Conservation (phyloP, 2,113 vertebrate species). For the Motacilla alba region DNA sequence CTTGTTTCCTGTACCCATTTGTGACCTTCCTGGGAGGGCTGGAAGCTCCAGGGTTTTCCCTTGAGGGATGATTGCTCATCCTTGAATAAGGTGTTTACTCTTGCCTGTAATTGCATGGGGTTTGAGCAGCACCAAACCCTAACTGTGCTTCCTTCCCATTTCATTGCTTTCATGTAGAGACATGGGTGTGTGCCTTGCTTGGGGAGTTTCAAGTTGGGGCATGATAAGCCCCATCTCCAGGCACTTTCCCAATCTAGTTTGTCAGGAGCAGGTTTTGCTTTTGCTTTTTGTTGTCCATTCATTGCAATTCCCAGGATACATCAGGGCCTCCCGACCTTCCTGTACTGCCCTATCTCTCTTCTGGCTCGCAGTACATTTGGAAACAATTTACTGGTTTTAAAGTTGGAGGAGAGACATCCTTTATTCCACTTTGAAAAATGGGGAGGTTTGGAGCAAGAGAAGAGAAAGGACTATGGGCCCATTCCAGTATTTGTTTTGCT, state of each 20-base stretch:
- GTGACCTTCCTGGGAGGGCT: constrained; percentile 58
- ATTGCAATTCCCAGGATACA: not conserved
- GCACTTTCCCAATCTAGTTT: constrained; percentile 48
- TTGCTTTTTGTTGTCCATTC: constrained; percentile 1
- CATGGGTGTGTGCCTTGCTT: constrained; percentile 57
- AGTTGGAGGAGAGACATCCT: not conserved
- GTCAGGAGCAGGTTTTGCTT: constrained; percentile 34
- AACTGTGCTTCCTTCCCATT: constrained; percentile 54
- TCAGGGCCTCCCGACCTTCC: not conserved
- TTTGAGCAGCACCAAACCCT: constrained; percentile 32
- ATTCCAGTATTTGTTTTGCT: constrained; percentile 41
- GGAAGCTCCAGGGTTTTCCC: constrained; percentile 46
- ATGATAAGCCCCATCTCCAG: constrained; percentile 48
- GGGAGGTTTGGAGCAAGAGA: not conserved
- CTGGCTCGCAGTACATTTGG: not conserved
- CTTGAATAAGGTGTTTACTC: constrained; percentile 64
- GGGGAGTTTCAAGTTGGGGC: constrained; percentile 43
- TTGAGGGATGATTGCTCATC: constrained; percentile 49
- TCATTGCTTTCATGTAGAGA: constrained; percentile 55
- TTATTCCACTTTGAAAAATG: not conserved
- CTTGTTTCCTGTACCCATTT: constrained; percentile 54
- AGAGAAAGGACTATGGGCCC: not conserved
- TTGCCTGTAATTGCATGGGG: constrained; percentile 49
- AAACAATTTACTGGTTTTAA: not conserved
- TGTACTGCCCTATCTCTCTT: not conserved